A percentile compares a stretch with the other conserved stretches of the same genome.
Conservation (phyloP, 2,888 invertebrate genomes). For the Sturmia bella region DNA sequence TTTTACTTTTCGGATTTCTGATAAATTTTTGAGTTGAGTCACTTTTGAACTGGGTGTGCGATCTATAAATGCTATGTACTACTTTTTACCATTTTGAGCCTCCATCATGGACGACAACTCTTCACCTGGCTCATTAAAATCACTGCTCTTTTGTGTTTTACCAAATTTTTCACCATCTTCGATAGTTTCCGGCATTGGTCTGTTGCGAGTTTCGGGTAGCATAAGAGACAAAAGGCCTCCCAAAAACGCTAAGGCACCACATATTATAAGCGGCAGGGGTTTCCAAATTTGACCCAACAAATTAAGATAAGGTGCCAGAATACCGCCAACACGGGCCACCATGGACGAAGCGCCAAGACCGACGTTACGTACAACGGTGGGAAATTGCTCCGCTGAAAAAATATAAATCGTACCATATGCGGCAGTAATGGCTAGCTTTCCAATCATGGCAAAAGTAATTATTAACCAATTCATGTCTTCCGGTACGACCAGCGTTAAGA, state of each 20-base stretch:
- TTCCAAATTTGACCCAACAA: constrained; percentile 84
- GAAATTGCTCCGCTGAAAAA: constrained; percentile 89
- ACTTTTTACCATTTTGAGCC: constrained; percentile 52
- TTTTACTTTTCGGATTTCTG: too few species aligned
- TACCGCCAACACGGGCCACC: constrained; percentile 90
- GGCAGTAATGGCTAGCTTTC: constrained; percentile 88
- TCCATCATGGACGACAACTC: constrained; percentile 74
- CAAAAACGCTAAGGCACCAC: constrained; percentile 87
- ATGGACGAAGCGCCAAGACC: constrained; percentile 94
- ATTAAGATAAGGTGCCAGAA: constrained; percentile 89
- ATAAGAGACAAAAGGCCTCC: constrained; percentile 88
- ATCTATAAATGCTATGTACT: not conserved
- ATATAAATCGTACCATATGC: constrained; percentile 89
- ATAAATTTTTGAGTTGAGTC: too few species aligned
- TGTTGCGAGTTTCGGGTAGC: constrained; percentile 90
- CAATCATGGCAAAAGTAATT: constrained; percentile 87
- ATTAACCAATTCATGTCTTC: constrained; percentile 83
- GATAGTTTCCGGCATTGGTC: constrained; percentile 89
- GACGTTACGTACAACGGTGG: constrained; percentile 90
- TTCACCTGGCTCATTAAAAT: constrained; percentile 69
- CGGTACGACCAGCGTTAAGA: constrained; percentile 85
- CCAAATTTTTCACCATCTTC: constrained; percentile 89
- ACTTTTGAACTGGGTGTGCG: too few species aligned
- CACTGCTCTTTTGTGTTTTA: constrained; percentile 80
- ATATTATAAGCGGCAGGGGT: constrained; percentile 88